A percentile compares a stretch with the other conserved stretches of the same genome.
phyloP scores from a whole-genome alignment of 2,797 vertebrate genomes.

The Chiropotes sagulatus region DNA sequence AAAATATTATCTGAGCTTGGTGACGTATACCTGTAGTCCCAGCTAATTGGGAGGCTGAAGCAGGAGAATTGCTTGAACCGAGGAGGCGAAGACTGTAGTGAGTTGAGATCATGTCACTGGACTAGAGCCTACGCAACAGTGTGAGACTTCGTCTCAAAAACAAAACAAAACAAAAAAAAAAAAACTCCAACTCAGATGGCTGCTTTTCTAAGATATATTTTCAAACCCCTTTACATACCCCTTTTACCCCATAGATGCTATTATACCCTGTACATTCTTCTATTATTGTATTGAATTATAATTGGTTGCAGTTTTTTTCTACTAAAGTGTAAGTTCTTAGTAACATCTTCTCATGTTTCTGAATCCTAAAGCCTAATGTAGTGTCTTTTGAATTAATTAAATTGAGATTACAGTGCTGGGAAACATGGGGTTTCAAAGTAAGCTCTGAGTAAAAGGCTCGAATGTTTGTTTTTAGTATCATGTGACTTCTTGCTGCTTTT shows the following conservation, averaged over 20 bases:
- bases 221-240: neutral
- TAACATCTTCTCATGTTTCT: neutral
- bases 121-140: no score
- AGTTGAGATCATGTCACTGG: no score
- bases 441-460: neutral
- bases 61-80: no score
- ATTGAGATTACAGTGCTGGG: neutral
- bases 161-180: no score
- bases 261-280: neutral
- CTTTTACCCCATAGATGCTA: neutral
- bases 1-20: no score
- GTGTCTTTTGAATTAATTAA: neutral
- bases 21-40: no score
- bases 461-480: neutral
- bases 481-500: neutral
- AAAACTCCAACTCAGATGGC: neutral
- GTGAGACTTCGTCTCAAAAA: no score
- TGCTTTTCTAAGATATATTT: neutral
- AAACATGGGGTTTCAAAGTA: neutral
- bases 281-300: neutral
- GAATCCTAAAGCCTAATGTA: neutral
- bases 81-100: no score
- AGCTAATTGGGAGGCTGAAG: no score
- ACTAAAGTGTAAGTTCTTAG: neutral
- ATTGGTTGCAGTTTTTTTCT: neutral